phyloP scores from a whole-genome alignment of 2,888 invertebrate species.

The Mythimna ferrago region DNA sequence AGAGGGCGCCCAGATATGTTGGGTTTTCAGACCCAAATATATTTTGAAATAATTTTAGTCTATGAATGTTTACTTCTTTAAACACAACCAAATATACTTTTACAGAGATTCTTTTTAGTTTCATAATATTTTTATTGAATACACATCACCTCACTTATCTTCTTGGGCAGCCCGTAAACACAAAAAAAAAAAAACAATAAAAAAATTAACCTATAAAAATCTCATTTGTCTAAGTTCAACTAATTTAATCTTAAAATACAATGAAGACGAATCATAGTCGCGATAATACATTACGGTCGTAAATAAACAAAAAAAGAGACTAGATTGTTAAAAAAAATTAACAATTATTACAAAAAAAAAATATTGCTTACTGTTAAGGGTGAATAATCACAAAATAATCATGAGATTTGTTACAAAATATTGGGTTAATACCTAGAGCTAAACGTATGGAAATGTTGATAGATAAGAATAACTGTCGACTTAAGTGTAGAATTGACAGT shows the following conservation, averaged over 20 bases:
- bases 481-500: slow-evolving; percentile 50
- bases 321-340: slow-evolving; percentile 86
- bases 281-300: slow-evolving; percentile 82
- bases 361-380: slow-evolving; percentile 70
- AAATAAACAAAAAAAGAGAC: slow-evolving; percentile 84
- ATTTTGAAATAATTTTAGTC: slow-evolving; percentile 6
- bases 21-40: background rate
- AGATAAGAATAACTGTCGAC: slow-evolving; percentile 31
- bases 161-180: slow-evolving; percentile 28
- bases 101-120: slow-evolving; percentile 43
- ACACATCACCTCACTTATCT: slow-evolving; percentile 1
- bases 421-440: slow-evolving; percentile 40
- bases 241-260: slow-evolving; percentile 64
- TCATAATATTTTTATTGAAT: slow-evolving; percentile 1
- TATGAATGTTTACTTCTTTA: background rate
- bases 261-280: slow-evolving; percentile 70
- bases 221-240: slow-evolving; percentile 68
- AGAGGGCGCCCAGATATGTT: slow-evolving; percentile 29
- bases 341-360: slow-evolving; percentile 69
- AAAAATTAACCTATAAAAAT: slow-evolving; percentile 66
- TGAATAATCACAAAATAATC: slow-evolving; percentile 67
- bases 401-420: slow-evolving; percentile 65
- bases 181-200: slow-evolving; percentile 19
- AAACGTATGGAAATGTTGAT: slow-evolving; percentile 45
- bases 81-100: background rate